These are phyloP conservation scores for Venusia cambrica DNA, from an alignment of 2,888 invertebrate genomes.

Conservation along the genomic window DNA sequence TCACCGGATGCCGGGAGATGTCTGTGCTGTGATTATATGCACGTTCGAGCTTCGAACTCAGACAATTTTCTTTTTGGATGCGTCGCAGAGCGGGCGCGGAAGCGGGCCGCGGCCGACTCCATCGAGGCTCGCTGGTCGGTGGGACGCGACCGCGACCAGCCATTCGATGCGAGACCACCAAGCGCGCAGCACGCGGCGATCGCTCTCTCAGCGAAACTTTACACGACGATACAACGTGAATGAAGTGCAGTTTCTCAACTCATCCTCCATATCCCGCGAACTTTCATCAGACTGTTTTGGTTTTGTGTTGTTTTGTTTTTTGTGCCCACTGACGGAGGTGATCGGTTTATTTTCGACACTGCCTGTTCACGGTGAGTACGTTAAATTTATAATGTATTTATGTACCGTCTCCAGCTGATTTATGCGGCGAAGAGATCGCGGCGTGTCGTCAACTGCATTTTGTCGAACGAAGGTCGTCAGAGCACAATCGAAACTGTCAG, in stretches of 20 bases:
- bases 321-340: slow-evolving; percentile 72
- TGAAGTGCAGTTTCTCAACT: slow-evolving; percentile 62
- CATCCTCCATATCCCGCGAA: slow-evolving; percentile 44
- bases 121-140: slow-evolving; percentile 22
- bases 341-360: slow-evolving; percentile 66
- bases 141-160: slow-evolving; percentile 17
- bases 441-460: slow-evolving; percentile 63
- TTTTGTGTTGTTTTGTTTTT: slow-evolving; percentile 68
- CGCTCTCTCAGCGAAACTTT: slow-evolving; percentile 60
- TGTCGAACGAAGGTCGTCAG: slow-evolving; percentile 60
- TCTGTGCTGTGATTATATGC: slow-evolving; percentile 62
- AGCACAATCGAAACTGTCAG: slow-evolving; percentile 49
- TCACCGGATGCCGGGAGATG: slow-evolving; percentile 54
- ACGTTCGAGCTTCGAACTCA: slow-evolving; percentile 53
- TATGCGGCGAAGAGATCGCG: slow-evolving; percentile 60
- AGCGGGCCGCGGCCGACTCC: slow-evolving; percentile 33
- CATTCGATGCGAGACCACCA: slow-evolving; percentile 64
- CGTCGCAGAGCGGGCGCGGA: slow-evolving; percentile 48
- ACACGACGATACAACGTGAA: slow-evolving; percentile 60
- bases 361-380: slow-evolving; percentile 73
- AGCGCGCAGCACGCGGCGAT: slow-evolving; percentile 51
- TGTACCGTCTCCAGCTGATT: slow-evolving; percentile 65
- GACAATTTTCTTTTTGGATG: slow-evolving; percentile 52
- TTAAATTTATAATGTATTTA: slow-evolving; percentile 67
- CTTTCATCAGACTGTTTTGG: slow-evolving; percentile 61